Evolutionary conservation across 2,113 vertebrate genomes (phyloP), one percentile per base, ranked within the genome.

Genomic region (Oxygymnocypris stewartii): DNA sequence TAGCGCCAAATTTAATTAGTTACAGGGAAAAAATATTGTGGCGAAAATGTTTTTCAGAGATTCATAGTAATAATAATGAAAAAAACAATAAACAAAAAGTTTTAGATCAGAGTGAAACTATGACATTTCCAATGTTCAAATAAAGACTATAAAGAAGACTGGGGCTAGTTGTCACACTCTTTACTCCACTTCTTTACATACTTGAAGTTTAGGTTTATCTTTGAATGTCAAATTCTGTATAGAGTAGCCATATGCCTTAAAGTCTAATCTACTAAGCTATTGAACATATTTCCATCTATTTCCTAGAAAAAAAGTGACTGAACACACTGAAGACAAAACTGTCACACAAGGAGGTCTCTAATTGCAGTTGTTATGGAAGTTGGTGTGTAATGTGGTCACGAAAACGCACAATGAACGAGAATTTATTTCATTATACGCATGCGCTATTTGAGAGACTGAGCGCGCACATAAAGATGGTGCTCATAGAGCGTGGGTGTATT

Each of bases 31-130:
- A 37, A 37, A 37, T 2, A 44, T 57, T 87, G 84, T 88, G 88
- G 86, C 87, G 88, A 90, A 87, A 77, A 11, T 77, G 57, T 57
- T 51, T 67, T 73, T 37, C 9, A 73, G 40, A 40, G 59, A 16
- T 79, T 59, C 13, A 25, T 61, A 75, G 65, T 35, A 35, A 35
- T 69, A 31, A 14, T 63, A 65, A 16, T 54, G 9, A 73, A 23
- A 7, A 7, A 1, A 6, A 69, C 4, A 37, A 0, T 4, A 40
- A 71, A 71, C 6, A 18, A 37, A 71, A 71, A 25, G 13, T 71
- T 57, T 75, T n/a, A 20, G 71, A 51, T 51, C 14, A 51, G 14
- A 51, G 14, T 5, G 49, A 51, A 51, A 51, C 13, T 51, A 51
- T 16, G 49, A 51, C 16, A 51, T 51, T 16, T 16, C 5, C 4